A percentile compares a stretch with the other conserved stretches of the same genome.
phyloP scores from a whole-genome alignment of 2,113 vertebrate genomes.

The Turnix velox region DNA sequence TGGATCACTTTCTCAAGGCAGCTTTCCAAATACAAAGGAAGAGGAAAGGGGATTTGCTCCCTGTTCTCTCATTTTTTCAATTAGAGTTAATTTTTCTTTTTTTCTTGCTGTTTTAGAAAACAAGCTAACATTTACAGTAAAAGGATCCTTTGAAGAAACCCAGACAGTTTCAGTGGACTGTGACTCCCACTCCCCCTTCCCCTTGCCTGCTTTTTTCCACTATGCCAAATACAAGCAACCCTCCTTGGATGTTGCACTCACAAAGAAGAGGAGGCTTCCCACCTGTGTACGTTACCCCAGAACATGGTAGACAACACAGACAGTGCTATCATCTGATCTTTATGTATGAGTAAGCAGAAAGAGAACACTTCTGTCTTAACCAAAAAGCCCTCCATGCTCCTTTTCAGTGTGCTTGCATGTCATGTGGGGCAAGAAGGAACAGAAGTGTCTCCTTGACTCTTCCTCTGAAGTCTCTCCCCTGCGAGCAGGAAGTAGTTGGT shows the following conservation, averaged over 20 bases:
- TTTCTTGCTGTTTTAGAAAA: conserved; percentile 49
- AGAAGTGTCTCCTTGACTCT: neutral
- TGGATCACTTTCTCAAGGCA: neutral
- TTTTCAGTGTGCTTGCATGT: conserved; percentile 54
- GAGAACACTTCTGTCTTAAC: neutral
- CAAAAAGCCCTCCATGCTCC: neutral
- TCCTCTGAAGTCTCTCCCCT: conserved; percentile 29
- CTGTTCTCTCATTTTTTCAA: neutral
- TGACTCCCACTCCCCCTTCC: neutral
- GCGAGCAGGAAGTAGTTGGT: neutral
- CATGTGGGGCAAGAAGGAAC: neutral
- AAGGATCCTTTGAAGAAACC: conserved; percentile 75
- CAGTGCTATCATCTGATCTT: neutral
- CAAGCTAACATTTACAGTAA: conserved; percentile 70
- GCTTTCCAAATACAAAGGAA: neutral
- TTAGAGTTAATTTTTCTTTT: neutral
- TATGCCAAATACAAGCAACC: conserved; percentile 74
- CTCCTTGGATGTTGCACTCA: conserved; percentile 34
- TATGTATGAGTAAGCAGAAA: neutral
- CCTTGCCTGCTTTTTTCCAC: conserved; percentile 67
- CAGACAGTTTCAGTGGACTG: conserved; percentile 11
- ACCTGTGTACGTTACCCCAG: conserved; percentile 45
- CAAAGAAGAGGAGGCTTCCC: conserved; percentile 40
- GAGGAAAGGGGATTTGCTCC: neutral
- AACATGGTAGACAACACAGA: neutral